Percentiles rank a stretch among this genome's conserved stretches.
phyloP scores from a whole-genome alignment of 2,797 vertebrate genomes.

The Borostomias antarcticus region DNA sequence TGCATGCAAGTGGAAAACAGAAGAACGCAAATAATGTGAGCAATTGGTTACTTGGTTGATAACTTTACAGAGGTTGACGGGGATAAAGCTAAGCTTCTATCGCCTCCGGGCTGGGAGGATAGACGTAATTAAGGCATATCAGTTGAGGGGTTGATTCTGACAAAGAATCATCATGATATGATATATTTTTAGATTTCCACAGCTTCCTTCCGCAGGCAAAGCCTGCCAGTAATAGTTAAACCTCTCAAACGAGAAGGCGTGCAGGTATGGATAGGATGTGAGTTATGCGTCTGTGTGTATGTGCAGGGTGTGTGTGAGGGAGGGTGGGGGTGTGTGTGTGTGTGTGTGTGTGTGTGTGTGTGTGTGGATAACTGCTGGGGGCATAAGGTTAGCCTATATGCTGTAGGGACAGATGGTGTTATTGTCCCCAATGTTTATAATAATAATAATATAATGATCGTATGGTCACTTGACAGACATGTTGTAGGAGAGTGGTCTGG shows the following conservation, averaged over 20 bases:
- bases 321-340: not conserved
- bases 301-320: not conserved
- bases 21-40: not conserved
- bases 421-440: too few species aligned
- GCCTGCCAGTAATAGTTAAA: constrained; percentile 18
- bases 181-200: constrained; percentile 17
- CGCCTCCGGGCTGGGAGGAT: not conserved
- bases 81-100: not conserved
- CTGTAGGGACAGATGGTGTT: too few species aligned
- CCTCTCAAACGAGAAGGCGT: not conserved
- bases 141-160: constrained; percentile 12
- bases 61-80: not conserved
- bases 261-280: not conserved
- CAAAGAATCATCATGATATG: constrained; percentile 22
- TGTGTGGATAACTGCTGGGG: too few species aligned
- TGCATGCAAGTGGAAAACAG: not conserved
- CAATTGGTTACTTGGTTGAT: not conserved
- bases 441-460: too few species aligned
- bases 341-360: not conserved
- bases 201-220: constrained; percentile 15
- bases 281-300: not conserved
- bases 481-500: too few species aligned
- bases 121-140: constrained; percentile 13
- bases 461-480: too few species aligned
- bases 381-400: too few species aligned